A percentile compares a stretch with the other conserved stretches of the same genome.
Conservation (phyloP, 2,113 vertebrate species). For the Phrynocephalus versicolor region DNA sequence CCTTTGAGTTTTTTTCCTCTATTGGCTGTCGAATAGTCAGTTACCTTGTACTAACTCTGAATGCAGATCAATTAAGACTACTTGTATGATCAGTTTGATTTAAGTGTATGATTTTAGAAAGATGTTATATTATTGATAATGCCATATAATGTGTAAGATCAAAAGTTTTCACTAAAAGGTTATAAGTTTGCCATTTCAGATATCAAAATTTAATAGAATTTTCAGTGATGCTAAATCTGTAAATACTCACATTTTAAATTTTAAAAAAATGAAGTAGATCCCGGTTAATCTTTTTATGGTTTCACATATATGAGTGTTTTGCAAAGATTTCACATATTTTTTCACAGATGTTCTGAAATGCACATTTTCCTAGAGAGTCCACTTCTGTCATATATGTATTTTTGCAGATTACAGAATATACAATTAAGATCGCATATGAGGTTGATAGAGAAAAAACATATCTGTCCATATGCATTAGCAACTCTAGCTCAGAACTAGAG, state of each 20-base stretch:
- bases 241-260: not conserved
- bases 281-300: not conserved
- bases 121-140: too few relatives aligned
- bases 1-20: too few relatives aligned
- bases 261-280: not conserved
- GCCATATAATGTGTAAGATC: not conserved
- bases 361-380: not conserved
- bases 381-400: too few relatives aligned
- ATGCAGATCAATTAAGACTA: constrained; percentile 27
- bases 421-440: too few relatives aligned
- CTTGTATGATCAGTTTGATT: rapidly evolving
- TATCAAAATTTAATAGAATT: not conserved
- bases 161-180: not conserved
- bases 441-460: too few relatives aligned
- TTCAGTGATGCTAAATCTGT: not conserved
- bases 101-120: constrained; percentile 50
- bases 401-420: too few relatives aligned
- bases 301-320: not conserved
- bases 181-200: too few relatives aligned
- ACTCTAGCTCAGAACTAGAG: too few relatives aligned
- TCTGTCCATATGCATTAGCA: too few relatives aligned
- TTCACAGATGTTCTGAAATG: not conserved
- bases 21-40: not conserved
- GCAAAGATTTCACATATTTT: not conserved
- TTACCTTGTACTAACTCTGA: not conserved